phyloP scores from a whole-genome alignment of 2,113 vertebrate genomes.

The Spheniscus mendiculus region DNA sequence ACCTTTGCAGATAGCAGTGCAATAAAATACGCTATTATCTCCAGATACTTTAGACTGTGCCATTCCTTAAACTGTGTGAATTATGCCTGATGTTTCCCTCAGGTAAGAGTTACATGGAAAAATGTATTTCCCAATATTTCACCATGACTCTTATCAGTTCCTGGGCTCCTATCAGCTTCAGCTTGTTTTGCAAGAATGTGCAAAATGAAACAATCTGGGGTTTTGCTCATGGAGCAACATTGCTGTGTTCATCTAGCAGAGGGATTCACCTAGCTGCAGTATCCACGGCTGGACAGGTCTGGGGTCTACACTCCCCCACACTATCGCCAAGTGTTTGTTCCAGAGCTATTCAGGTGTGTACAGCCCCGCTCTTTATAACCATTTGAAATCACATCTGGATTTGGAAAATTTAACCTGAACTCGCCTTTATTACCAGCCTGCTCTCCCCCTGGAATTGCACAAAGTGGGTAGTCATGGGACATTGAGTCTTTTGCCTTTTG shows the following conservation, averaged over 20 bases:
- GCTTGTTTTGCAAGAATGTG: constrained; percentile 28
- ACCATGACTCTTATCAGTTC: neutral
- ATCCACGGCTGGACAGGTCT: neutral
- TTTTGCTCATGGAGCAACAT: neutral
- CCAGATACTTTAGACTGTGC: constrained; percentile 17
- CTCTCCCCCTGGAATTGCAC: neutral
- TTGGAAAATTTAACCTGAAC: neutral
- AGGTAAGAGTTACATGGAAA: neutral
- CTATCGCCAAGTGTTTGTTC: neutral
- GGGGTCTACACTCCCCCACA: neutral
- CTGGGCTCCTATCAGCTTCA: neutral
- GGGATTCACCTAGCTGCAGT: neutral
- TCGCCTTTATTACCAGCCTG: neutral
- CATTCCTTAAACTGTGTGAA: constrained; percentile 5
- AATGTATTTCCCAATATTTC: constrained; percentile 51
- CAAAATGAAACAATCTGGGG: neutral
- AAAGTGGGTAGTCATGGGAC: neutral
- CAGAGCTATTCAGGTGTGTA: neutral
- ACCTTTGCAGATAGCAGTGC: constrained; percentile 41
- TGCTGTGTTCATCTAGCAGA: neutral
- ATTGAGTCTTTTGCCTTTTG: neutral
- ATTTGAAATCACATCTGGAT: neutral
- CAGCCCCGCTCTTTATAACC: neutral
- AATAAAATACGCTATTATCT: constrained; percentile 56
- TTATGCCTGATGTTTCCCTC: neutral